Evolutionary conservation across 2,797 vertebrate species (phyloP).

Genomic region (Peromyscus eremicus): DNA sequence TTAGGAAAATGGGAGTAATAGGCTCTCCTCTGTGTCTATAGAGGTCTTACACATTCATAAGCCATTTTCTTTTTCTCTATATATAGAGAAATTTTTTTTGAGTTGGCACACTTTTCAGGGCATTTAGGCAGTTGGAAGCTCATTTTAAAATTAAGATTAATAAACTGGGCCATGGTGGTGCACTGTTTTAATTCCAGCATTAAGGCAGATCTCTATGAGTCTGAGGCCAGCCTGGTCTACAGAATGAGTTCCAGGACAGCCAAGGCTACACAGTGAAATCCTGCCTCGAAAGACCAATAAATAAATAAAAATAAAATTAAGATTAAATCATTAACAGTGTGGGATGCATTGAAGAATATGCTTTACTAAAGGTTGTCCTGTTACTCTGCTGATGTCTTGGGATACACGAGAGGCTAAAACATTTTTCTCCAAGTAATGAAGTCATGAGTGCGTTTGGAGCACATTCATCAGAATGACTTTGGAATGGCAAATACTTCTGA

Average conservation of each 20-base stretch:
- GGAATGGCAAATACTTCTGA: background rate
- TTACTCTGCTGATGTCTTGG: background rate
- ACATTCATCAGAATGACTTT: background rate
- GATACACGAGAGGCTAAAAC: background rate
- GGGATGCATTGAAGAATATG: slow-evolving; percentile 25
- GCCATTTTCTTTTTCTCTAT: background rate
- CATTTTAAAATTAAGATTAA: slow-evolving; percentile 38
- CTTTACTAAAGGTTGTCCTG: background rate
- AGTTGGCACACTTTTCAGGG: background rate
- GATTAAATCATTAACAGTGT: background rate
- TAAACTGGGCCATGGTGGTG: background rate
- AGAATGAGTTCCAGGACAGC: background rate
- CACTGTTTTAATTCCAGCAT: background rate
- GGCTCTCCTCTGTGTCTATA: background rate
- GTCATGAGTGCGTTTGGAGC: background rate
- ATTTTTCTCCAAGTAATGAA: background rate
- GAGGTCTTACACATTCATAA: background rate
- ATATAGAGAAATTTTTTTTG: background rate
- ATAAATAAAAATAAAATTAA: background rate
- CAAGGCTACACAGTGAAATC: background rate
- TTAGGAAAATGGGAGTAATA: background rate
- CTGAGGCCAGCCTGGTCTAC: background rate
- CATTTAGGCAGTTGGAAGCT: background rate
- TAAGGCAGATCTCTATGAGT: background rate
- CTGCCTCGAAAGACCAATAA: background rate